phyloP scores from a whole-genome alignment of 2,888 invertebrate species.

The Ectobius pallidus region DNA sequence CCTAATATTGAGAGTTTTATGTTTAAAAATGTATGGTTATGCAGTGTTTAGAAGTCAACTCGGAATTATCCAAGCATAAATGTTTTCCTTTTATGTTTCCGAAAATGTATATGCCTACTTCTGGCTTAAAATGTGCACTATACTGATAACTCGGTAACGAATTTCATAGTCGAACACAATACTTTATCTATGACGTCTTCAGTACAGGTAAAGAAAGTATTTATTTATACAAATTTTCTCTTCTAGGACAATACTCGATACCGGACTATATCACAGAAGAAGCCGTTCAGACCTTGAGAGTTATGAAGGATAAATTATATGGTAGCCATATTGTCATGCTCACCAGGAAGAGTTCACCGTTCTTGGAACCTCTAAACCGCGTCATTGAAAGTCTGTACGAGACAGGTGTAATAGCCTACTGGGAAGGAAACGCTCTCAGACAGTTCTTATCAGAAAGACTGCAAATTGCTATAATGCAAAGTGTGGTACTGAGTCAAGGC shows the following conservation, averaged over 20 bases:
- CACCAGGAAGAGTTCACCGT: conserved; percentile 5
- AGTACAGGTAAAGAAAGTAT: too few species aligned
- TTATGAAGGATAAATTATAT: not conserved
- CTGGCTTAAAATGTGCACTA: too few species aligned
- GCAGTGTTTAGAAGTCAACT: too few species aligned
- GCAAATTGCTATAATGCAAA: not conserved
- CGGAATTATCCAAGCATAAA: too few species aligned
- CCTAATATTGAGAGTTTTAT: too few species aligned
- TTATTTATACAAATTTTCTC: too few species aligned
- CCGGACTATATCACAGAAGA: not conserved
- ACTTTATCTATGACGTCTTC: too few species aligned
- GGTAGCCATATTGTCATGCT: not conserved
- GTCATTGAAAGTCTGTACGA: not conserved
- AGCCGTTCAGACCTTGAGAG: not conserved
- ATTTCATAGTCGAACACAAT: too few species aligned
- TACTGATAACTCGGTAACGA: too few species aligned
- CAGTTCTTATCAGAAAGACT: not conserved
- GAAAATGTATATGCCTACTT: too few species aligned
- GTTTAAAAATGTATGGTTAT: too few species aligned
- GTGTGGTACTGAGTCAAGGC: not conserved
- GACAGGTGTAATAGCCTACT: not conserved
- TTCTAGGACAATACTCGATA: not conserved
- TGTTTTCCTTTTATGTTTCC: too few species aligned
- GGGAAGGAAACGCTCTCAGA: not conserved
- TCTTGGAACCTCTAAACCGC: not conserved